Base-by-base conservation (phyloP, 2,888 invertebrate genomes). In the Coremacera marginata region DNA sequence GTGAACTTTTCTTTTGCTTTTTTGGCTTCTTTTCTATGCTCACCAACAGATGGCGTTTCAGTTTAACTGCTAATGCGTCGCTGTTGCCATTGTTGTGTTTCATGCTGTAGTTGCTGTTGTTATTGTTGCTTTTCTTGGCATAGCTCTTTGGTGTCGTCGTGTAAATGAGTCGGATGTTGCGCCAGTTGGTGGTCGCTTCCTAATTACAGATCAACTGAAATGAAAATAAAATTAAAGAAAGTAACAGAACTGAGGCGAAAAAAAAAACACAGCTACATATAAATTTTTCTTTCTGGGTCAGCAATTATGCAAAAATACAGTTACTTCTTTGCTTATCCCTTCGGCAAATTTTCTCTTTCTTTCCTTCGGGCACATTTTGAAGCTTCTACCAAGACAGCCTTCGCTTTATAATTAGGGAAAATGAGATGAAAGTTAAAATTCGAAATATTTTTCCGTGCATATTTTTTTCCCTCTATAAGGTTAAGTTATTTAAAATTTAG, bases 201-300 rank as follows among this genome's bases (percentile, higher is more conserved):
- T 87, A 88, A 87, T 87, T 87, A 86, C 87, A 86, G 86, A 87
- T 85, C 86, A 87, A 85, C 84, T 84, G 80, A 84, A 83, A 81
- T 82, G 78, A 81, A 81, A 79, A 80, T 81, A 82, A 81, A 80
- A 75, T 76, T 78, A 62, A 51, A 80, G 57, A 57, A 44, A 34
- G 19, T n/a, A 37, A 5, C 34, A 27, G 7, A 55, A 70, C 11
- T 22, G 19, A 27, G n/a, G n/a, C n/a, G n/a, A 25, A 70, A 70
- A 52, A 34, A 55, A 25, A 65, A 57, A 57, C n/a, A 37, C 5
- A 49, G 31, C 14, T 27, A 55, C 7, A 60, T 14, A 57, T 37
- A 71, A 65, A 65, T 63, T 55, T 65, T 57, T 52, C 82, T 84
- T 85, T 85, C 85, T 86, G 86, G 85, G 86, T 86, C 85, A 86